Evolutionary conservation across 2,113 vertebrate genomes (phyloP).

Genomic region (Sminthopsis crassicaudata): DNA sequence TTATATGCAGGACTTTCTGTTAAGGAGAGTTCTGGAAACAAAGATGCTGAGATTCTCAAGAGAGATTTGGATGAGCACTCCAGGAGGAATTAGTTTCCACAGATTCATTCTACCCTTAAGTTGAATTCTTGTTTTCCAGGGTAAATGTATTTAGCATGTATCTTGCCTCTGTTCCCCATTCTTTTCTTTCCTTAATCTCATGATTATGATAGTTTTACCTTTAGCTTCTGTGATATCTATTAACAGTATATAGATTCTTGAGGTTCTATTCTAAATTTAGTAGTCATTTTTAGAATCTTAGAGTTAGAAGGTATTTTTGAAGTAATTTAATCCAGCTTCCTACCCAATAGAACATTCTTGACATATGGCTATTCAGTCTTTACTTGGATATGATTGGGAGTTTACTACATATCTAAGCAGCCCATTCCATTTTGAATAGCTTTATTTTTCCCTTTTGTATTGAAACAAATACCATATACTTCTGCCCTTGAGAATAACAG

Average conservation of each 20-base stretch:
- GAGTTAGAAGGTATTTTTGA: not conserved
- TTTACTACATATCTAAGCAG: too few species aligned
- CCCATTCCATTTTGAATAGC: not conserved
- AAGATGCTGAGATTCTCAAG: not conserved
- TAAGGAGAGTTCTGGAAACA: not conserved
- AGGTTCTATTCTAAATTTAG: not conserved
- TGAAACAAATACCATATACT: not conserved
- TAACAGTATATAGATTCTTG: not conserved
- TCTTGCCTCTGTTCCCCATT: not conserved
- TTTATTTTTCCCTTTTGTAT: not conserved
- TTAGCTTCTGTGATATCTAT: not conserved
- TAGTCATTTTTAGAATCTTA: not conserved
- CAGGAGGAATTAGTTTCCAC: not conserved
- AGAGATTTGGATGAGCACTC: not conserved
- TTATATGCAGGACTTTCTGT: slow-evolving; percentile 12
- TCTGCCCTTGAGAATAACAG: not conserved
- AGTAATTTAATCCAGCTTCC: not conserved
- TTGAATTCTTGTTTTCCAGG: not conserved
- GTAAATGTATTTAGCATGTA: not conserved
- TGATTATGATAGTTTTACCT: not conserved
- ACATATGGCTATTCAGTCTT: not conserved
- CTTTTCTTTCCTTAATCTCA: not conserved
- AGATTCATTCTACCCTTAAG: not conserved
- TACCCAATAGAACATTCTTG: not conserved
- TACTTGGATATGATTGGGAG: not conserved